Conservation (phyloP, 1,140 invertebrate genomes). For the Bradysia coprophila region DNA sequence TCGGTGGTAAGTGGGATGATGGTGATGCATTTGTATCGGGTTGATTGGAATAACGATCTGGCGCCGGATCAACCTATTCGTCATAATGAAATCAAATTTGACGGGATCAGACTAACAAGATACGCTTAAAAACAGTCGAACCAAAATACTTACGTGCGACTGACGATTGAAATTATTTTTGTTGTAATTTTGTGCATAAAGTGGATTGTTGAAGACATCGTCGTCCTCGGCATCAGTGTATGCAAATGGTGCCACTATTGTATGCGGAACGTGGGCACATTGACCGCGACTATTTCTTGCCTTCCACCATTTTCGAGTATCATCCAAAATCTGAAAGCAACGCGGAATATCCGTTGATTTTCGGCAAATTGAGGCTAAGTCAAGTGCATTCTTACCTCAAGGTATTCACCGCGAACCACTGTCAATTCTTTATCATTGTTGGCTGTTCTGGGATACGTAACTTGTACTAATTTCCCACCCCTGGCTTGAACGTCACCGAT, state of each 20-base stretch:
- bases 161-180: constrained; percentile 3
- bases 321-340: constrained; percentile 63
- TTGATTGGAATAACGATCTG: not conserved
- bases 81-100: not conserved
- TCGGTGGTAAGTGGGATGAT: constrained; percentile 26
- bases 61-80: too few relatives aligned
- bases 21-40: constrained; percentile 30
- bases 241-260: constrained; percentile 66
- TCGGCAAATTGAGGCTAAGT: not conserved
- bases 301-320: constrained; percentile 97
- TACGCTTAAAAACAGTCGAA: too few relatives aligned
- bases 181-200: constrained; percentile 31
- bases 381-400: constrained; percentile 50
- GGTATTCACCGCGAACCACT: constrained; percentile 83
- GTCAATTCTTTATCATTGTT: constrained; percentile 97
- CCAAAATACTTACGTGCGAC: not conserved
- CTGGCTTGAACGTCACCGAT: constrained; percentile 53
- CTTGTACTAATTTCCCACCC: constrained; percentile 72
- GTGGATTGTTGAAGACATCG: constrained; percentile 46
- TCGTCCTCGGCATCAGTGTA: constrained; percentile 16
- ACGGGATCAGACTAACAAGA: not conserved
- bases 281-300: constrained; percentile 75
- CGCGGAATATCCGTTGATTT: constrained; percentile 2
- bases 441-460: constrained; percentile 87
- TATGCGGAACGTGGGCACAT: constrained; percentile 90